phyloP scores from a whole-genome alignment of 2,113 vertebrate genomes.

The Cepphus grylle region DNA sequence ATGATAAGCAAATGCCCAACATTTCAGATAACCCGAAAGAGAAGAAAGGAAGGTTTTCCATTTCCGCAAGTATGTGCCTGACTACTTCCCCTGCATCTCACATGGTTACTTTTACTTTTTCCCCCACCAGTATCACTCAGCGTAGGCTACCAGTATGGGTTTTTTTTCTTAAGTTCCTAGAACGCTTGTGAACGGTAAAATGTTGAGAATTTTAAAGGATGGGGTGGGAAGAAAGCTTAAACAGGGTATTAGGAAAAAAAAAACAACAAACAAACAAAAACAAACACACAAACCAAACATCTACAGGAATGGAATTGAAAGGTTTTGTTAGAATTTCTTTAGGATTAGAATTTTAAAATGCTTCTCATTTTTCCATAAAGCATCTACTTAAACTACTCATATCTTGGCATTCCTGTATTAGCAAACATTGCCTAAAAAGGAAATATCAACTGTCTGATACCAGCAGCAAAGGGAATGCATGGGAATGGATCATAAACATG shows the following conservation, averaged over 20 bases:
- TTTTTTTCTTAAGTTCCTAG: background rate
- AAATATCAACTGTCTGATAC: background rate
- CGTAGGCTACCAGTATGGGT: background rate
- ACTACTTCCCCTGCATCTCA: background rate
- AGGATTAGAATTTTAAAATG: background rate
- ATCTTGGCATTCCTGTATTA: background rate
- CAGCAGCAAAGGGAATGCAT: background rate
- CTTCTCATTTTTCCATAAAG: background rate
- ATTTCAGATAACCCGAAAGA: background rate
- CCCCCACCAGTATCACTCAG: background rate
- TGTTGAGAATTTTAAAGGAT: background rate
- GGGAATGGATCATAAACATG: background rate
- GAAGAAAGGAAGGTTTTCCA: background rate
- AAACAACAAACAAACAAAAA: no score
- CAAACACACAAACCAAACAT: background rate
- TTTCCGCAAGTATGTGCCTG: background rate
- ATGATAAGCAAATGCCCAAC: background rate
- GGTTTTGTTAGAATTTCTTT: background rate
- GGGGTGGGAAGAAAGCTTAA: background rate
- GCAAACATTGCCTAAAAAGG: background rate
- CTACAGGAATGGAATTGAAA: background rate
- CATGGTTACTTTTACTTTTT: background rate
- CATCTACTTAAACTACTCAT: background rate
- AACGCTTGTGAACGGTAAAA: background rate
- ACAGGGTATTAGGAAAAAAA: background rate